phyloP scores from a whole-genome alignment of 2,113 vertebrate species.

The Zosterops borbonicus region DNA sequence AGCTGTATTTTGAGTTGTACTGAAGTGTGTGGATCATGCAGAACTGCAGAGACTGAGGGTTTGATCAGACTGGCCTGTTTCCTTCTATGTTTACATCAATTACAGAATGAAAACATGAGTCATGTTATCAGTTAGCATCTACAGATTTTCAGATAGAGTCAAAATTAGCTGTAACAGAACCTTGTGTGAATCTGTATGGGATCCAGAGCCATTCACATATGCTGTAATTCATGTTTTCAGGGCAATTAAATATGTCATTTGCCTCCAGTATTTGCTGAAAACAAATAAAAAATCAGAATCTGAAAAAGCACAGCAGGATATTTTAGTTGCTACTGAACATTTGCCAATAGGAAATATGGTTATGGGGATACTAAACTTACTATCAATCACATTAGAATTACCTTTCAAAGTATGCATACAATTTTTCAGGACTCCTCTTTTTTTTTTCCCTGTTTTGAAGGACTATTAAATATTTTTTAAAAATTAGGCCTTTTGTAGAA shows the following conservation, averaged over 20 bases:
- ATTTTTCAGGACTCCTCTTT: background rate
- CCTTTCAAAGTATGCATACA: background rate
- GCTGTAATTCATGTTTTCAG: conserved; percentile 33
- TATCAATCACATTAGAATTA: background rate
- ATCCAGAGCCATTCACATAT: background rate
- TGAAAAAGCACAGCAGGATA: conserved; percentile 14
- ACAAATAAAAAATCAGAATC: conserved; percentile 5
- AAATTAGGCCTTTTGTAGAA: background rate
- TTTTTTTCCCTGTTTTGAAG: background rate
- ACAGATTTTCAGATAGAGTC: conserved; percentile 4
- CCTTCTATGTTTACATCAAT: conserved; percentile 1
- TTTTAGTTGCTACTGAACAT: background rate
- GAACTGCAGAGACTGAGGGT: background rate
- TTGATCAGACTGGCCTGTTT: background rate
- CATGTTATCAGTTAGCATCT: background rate
- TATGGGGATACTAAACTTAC: background rate
- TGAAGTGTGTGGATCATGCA: background rate
- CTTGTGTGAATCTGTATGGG: background rate
- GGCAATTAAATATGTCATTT: conserved; percentile 36
- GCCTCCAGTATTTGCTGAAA: conserved; percentile 35
- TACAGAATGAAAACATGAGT: background rate
- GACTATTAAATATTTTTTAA: background rate
- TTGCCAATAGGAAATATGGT: background rate
- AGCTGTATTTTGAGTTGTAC: background rate
- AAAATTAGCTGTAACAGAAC: background rate